Evolutionary conservation across 2,113 vertebrate genomes (phyloP), one percentile per base, ranked within the genome.

Genomic region (Pseudorhombus dupliciocellatus): DNA sequence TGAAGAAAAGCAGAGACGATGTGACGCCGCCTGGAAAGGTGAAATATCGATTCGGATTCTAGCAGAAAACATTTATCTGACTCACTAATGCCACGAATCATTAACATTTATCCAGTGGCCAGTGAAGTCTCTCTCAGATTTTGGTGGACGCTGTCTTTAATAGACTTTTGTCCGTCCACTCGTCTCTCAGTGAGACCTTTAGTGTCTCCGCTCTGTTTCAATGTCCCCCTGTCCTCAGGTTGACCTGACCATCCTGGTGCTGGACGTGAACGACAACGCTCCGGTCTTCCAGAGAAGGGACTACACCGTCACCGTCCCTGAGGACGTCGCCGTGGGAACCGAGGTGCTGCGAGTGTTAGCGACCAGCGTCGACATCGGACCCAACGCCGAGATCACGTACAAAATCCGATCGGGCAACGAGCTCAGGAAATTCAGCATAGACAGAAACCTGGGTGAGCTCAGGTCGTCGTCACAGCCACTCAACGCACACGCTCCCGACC

Each of bases 261-360:
- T 99, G 77, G 98, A 99, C 57, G 95, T 98, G 44, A 99, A 99
- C 15, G 97, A 99, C 90, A 99, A 99, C 56, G 96, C 97, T 0
- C 98, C 98, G 0, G 94, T 98, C 59, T 99, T 99, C 71, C 96
- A 97, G 85, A 95, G 95, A 72, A 93, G 93, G 80, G 96, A 98
- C 81, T 98, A 98, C 54, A 73, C 95, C 0, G 94, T 96, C 10
- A 95, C 94, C 0, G 94, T 99, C 40, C 95, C 96, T 0, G 97
- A 99, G 74, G 96, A 99, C 58, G 94, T 97, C 0, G 93, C 94
- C 0, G 87, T 95, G 65, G 96, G 96, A 61, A 95, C 95, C 0
- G 95, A 97, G 84, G 92, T 98, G 16, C 84, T 98, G 34, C 89
- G 94, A 4, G 94, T 99, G 26, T 93, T 95, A 87, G 98, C 98